Evolutionary conservation across 2,888 invertebrate species (phyloP), one percentile per base, ranked within the genome.

Genomic region (Oasisia sp.): DNA sequence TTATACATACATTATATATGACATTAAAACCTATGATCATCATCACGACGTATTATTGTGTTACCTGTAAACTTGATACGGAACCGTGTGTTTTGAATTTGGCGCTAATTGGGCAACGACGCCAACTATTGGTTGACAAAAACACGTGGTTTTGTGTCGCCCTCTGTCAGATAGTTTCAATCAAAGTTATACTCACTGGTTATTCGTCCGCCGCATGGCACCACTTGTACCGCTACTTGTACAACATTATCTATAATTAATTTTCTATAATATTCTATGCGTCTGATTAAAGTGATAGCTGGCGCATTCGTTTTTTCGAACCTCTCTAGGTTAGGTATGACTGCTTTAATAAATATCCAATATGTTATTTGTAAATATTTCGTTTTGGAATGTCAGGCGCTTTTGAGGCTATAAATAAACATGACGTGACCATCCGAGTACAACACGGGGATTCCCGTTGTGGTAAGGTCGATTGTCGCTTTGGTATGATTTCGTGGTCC

Each of bases 91-190:
- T 74, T 74, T 74, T 74, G 74, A 74, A 74, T n/a, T 74, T 74
- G 74, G 74, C 74, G 74, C 27, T 19, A 74, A 74, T 74, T 74
- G 74, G 38, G 27, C 27, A 0, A 74, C n/a, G 74, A n/a, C 74
- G 27, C 74, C 74, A 74, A 27, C 27, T 27, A 74, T 74, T 74
- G 74, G 74, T 74, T 74, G 74, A 74, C 27, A 74, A 19, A 74
- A 74, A n/a, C 74, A 74, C 74, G 74, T 74, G 74, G 74, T 14
- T 74, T 74, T 74, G 74, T 74, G 74, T 74, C 74, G 74, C 74
- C 74, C 74, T 74, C 74, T 74, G 74, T 74, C 74, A 27, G 74
- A 74, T 74, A 74, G 74, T 74, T 74, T 19, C n/a, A 27, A n/a
- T 19, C n/a, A 74, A 27, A 74, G 4, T 74, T 27, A 27, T 74